Base-by-base conservation (phyloP, 2,888 invertebrate genomes). In the Trisateles emortualis region DNA sequence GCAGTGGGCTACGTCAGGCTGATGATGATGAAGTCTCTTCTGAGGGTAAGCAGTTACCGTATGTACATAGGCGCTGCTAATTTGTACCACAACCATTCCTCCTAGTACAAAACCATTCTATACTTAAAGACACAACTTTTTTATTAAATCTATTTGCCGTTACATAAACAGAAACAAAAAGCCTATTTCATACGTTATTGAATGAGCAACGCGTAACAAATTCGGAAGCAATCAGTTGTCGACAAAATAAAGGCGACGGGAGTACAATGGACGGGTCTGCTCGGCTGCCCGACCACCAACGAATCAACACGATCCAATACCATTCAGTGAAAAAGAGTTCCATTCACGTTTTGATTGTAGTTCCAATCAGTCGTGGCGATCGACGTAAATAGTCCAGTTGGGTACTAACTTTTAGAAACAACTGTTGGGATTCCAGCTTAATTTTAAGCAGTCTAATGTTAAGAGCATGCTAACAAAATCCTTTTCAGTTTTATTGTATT, bases 221-320 rank as follows among this genome's bases (percentile, higher is more conserved):
- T 44, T 51, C 52, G 52, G 45, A 52, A 52, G 45, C 45, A 45
- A 52, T 52, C 45, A 29, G 48, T 44, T 43, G 16, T 54, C 49
- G 49, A 70, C 56, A 63, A 26, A 26, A 26, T 26, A 66, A 68
- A 52, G 59, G 49, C 52, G 63, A 50, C 49, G 50, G 53, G 17
- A 29, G 32, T 32, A 69, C 71, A 68, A 68, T 64, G 49, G 39
- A 52, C 36, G 51, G 30, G 60, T n/a, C n/a, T n/a, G n/a, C n/a
- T n/a, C n/a, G n/a, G n/a, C n/a, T n/a, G n/a, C n/a, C 52, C 38
- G 52, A 46, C 43, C 48, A 36, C 51, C 48, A 45, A 38, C 32
- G 35, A 6, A 46, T 44, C 52, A 49, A 52, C 49, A 52, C 66
- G 54, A 26, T 45, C 50, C 49, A 44, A 30, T 39, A 24, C 24